Evolutionary conservation across 2,888 invertebrate species (phyloP), one percentile per base, ranked within the genome.

Genomic region (Emmelina monodactyla): DNA sequence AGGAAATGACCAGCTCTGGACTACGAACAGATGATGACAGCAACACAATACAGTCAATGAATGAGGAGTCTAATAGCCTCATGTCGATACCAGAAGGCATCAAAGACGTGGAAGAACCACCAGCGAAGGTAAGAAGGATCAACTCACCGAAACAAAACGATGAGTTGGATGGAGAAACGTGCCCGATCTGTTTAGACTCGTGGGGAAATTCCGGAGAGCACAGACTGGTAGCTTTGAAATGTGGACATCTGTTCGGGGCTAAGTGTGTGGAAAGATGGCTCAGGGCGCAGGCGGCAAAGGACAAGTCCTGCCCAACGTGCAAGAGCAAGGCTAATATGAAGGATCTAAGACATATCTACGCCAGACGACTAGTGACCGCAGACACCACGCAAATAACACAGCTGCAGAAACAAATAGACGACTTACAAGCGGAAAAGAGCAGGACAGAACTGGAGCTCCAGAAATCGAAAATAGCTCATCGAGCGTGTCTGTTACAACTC

Each of bases 171-270:
- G 89, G 88, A 0, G 83, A 86, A 51, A 82, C 83, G 0, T 97
- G 97, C 50, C 86, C 94, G 0, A 95, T 97, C 44, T 97, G 97
- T 57, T 80, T 94, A 43, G 96, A 96, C 36, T 69, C 83, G 2
- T 97, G 94, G 92, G 91, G 89, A 2, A 92, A 88, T 58, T 85
- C 88, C 0, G 97, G 96, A 0, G 85, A 84, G 0, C 97, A 97
- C 62, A 82, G 95, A 34, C 70, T 97, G 2, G 89, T 89, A n/a
- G 88, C 92, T 0, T 69, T 97, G 6, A 88, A 88, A 54, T 97
- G 97, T 64, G 97, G 97, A 0, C 97, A 97, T 69, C 67, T 97
- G 5, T 97, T 95, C 65, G 97, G 97, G 0, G 70, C 85, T 1
- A 82, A 83, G 12, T 97, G 97, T 57, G 88, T 94, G 6, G 70